Base-by-base conservation (phyloP, 2,113 vertebrate genomes). In the Podarcis raffonei region DNA sequence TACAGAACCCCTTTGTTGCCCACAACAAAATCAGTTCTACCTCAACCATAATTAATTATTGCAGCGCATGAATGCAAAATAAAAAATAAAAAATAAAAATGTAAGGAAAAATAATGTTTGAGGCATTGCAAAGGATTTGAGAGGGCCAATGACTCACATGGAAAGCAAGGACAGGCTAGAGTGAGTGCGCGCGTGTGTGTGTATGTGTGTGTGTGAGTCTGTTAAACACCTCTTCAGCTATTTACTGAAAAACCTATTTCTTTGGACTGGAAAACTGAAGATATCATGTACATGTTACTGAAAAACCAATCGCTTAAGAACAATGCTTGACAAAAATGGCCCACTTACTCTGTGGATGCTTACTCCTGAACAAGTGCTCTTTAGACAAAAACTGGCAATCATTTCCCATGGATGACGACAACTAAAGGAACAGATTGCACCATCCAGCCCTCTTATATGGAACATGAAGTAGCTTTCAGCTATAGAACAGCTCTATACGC, bases 251-350 rank as follows among this genome's bases (percentile, higher is more conserved):
- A 23, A 48, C 32, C 81, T 74, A 7, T 69, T 23, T 42, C 57
- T 30, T 1, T 2, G 15, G 23, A 87, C 9, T 6, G 78, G 82
- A 37, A 87, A 71, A 0, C 25, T 37, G 1, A 25, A 12, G 32
- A n/a, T 3, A 13, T 7, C 5, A 25, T 0, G 0, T 42, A 80
- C 2, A 71, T 0, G 0, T n/a, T 62, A 53, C 1, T 32, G 85
- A 71, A 81, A 75, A 0, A 85, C 57, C 59, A 83, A 84, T 71
- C 42, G 27, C 32, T 65, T 37, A 62, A 5, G 32, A 87, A 48
- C 1, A 57, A 8, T 27, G 84, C 0, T 22, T 18, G 62, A 83
- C 8, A 65, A 48, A 78, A 23, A 25, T 66, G 53, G 68, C 72
- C 65, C 37, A 39, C 42, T 48, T 23, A 5, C 27, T 2, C 20